Base-by-base conservation (phyloP, 2,888 invertebrate genomes). In the Tenthredo scrophulariae region DNA sequence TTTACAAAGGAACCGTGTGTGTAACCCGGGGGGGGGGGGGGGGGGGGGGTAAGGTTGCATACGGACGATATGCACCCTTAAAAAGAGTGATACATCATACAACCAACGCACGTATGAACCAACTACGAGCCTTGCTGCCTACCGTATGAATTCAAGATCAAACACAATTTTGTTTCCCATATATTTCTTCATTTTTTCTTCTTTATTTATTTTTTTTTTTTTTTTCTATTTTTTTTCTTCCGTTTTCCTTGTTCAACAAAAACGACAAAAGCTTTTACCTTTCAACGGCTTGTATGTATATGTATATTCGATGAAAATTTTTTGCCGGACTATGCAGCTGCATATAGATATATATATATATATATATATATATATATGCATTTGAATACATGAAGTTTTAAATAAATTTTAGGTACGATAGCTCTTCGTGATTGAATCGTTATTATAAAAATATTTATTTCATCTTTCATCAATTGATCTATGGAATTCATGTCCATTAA, bases 91-190 rank as follows among this genome's bases (percentile, higher is more conserved):
- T 26, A 77, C 77, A 77, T 77, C 46, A 50, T 77, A 26, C 74
- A 74, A 67, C 67, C 67, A 67, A 67, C 40, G 43, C 72, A 72
- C 43, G 72, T 40, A 72, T 9, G n/a, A 9, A n/a, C 18, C 15
- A 37, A 37, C 70, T n/a, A 50, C 29, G 10, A 50, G n/a, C 54
- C 18, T 37, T n/a, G 26, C 62, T 26, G 33, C 62, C 26, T 67
- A 67, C 67, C 79, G 79, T 80, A 80, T 80, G 79, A 80, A 80
- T 80, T 58, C 62, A 50, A 80, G 79, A 80, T 80, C 79, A 80
- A 80, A 80, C 79, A 40, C 26, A 40, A 22, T 40, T 80, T 80
- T 80, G 26, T 79, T 80, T 40, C 46, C 6, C 9, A 33, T 9
- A 33, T 58, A 22, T 80, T 40, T 62, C 58, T 79, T 62, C 50